Conservation (phyloP, 92 coral and sea anemone species). For the Metridium senile region DNA sequence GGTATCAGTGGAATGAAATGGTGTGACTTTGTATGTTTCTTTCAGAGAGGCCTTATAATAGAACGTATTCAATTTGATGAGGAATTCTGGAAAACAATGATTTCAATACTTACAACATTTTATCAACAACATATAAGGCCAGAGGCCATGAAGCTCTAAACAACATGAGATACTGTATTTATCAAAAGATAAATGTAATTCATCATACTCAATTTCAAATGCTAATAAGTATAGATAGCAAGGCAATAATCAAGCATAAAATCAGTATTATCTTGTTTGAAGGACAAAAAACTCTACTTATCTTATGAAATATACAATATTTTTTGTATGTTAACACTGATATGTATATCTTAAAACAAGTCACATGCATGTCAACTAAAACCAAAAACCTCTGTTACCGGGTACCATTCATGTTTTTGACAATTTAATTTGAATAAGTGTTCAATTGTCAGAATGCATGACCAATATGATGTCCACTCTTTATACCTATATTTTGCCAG, state of each 20-base stretch:
- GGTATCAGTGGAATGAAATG: constrained; percentile 58
- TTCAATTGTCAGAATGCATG: no score
- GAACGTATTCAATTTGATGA: constrained; percentile 50
- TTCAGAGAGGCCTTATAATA: constrained; percentile 45
- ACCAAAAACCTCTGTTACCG: background rate
- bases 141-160: constrained; percentile 43
- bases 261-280: background rate
- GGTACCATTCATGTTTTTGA: no score
- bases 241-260: background rate
- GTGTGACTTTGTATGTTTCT: constrained; percentile 57
- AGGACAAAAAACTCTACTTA: no score
- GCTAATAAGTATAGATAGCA: background rate
- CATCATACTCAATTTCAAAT: background rate
- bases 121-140: constrained; percentile 54
- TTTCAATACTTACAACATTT: constrained; percentile 41
- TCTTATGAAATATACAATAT: no score
- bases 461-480: no score
- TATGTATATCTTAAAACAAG: background rate
- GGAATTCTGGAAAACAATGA: constrained; percentile 46
- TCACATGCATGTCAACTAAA: background rate
- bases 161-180: no score
- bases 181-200: no score
- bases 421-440: no score
- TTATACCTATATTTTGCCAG: no score
- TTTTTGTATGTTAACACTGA: background rate